Evolutionary conservation across 2,113 vertebrate species (phyloP), one percentile per base, ranked within the genome.

Genomic region (Chroicocephalus ridibundus): DNA sequence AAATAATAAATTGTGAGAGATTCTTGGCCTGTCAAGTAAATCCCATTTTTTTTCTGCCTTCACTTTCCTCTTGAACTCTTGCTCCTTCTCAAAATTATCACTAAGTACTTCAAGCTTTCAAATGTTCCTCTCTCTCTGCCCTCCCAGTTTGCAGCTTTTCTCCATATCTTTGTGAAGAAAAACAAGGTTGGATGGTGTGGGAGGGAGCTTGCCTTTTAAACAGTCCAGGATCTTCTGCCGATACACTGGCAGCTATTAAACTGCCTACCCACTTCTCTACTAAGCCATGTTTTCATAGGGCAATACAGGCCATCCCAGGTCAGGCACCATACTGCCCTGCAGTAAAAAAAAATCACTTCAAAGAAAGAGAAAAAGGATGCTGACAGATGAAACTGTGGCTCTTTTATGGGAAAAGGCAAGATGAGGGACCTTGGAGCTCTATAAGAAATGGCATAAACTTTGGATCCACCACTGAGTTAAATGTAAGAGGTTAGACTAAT

Each of bases 291-390:
- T 80, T 94, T 89, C 91, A 79, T 25, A 82, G 86, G 82, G 72
- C 94, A 88, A 74, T 9, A 8, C 11, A 77, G 92, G 88, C 72
- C 94, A 64, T 68, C 76, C 75, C 42, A 64, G 92, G 86, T 95
- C 95, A 96, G 90, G 90, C 85, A 93, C 87, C 92, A 95, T 44
- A 94, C 76, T 84, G 87, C 70, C 90, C 82, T 82, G 62, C 65
- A 93, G 77, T 94, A 69, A 65, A 84, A 94, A 38, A 88, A 91
- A 91, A 54, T 90, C 34, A 25, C 65, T 92, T 94, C 69, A 95
- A 86, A 94, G 89, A 51, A 70, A 64, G 36, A 83, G 64, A 79
- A 94, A 76, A 96, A 55, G 25, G 44, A 84, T 38, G 58, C 94
- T 75, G 76, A 61, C 75, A 82, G 64, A 32, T 77, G 62, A 72